Base-by-base conservation (phyloP, 2,797 vertebrate species). In the Bucorvus abyssinicus region DNA sequence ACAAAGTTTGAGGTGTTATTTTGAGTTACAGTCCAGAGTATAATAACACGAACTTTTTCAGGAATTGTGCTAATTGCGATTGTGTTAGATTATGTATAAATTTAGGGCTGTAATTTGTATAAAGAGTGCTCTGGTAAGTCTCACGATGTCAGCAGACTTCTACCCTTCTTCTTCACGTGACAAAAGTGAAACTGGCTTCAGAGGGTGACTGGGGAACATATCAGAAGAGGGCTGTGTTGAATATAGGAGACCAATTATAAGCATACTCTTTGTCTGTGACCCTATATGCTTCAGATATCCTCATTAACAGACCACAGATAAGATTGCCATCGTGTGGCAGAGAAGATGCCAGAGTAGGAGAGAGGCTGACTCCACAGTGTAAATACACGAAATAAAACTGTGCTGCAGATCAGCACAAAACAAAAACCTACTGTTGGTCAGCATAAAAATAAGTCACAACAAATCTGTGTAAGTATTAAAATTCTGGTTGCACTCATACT, bases 231-330 rank as follows among this genome's bases (percentile, higher is more conserved):
- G 67, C 63, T 55, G 0, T 42, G 20, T 9, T 69, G 59, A 57
- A 56, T 67, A 7, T 3, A 13, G 55, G 42, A 79, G 42, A 63
- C 13, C n/a, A 53, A 4, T 84, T 82, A 59, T 16, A 71, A 94
- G 36, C 42, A 40, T 36, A 67, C 12, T 40, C 13, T 26, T 63
- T 67, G n/a, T 49, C 52, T 67, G 47, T 79, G 74, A 69, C 55
- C 74, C 84, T 69, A 73, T 5, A 8, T 61, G 63, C 87, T 79
- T 95, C 59, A 87, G 42, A 38, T 45, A 52, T 36, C 24, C 81
- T 94, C 50, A 57, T 84, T 89, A 73, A 16, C 59, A 92, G 57
- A 60, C 69, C 32, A 19, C 34, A 53, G 77, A 69, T 92, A 52
- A 79, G 80, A 47, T 60, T 89, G 17, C 47, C 38, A 44, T 86